Percentiles rank a stretch among this genome's conserved stretches.
Evolutionary conservation across 2,113 vertebrate genomes (phyloP).

Genomic region (Python bivittatus): DNA sequence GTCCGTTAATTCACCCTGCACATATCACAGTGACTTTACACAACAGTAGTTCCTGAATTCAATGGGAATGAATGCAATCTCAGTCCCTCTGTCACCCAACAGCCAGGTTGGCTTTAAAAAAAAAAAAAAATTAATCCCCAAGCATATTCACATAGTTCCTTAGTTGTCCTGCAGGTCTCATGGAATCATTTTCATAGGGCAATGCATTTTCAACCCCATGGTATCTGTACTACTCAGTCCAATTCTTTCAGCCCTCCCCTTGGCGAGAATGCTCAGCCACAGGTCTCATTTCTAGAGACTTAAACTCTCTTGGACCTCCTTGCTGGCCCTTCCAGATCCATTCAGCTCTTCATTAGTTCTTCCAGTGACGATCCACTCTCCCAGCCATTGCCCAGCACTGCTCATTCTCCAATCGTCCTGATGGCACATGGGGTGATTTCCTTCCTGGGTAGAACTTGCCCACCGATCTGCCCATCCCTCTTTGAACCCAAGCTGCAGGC

Average conservation of each 20-base stretch:
- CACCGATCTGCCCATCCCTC: too few relatives aligned
- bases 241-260: neutral
- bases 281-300: too few relatives aligned
- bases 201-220: neutral
- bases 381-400: too few relatives aligned
- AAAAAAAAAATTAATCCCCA: neutral
- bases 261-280: too few relatives aligned
- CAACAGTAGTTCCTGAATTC: neutral
- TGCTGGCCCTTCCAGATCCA: too few relatives aligned
- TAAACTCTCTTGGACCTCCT: too few relatives aligned
- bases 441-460: too few relatives aligned
- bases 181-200: neutral
- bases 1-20: neutral
- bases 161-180: neutral
- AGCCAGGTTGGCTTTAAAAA: neutral
- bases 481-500: too few relatives aligned
- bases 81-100: neutral
- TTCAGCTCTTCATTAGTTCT: too few relatives aligned
- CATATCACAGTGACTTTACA: neutral
- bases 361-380: too few relatives aligned
- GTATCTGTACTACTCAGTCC: neutral
- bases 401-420: too few relatives aligned
- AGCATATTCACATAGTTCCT: neutral
- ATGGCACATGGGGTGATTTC: neutral
- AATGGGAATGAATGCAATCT: neutral